Conservation (phyloP, 2,888 invertebrate genomes). For the Petrophora chlorosata region DNA sequence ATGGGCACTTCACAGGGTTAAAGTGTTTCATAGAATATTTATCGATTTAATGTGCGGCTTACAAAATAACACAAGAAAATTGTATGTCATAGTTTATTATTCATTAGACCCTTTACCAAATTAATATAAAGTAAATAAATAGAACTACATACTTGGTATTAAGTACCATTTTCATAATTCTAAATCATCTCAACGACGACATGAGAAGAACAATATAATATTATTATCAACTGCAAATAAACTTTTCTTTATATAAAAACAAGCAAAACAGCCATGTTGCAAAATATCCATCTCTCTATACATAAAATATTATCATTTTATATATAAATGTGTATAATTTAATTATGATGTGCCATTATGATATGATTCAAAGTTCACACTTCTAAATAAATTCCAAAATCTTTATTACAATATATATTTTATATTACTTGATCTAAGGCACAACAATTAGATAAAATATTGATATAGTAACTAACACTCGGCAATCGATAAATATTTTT, state of each 20-base stretch:
- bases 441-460: constrained; percentile 65
- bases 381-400: constrained; percentile 57
- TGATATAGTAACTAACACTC: constrained; percentile 50
- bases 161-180: constrained; percentile 71
- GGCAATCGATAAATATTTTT: constrained; percentile 60
- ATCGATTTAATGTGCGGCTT: too few species aligned
- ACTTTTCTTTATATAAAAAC: constrained; percentile 65
- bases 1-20: too few species aligned
- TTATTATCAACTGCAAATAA: constrained; percentile 76
- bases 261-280: constrained; percentile 77
- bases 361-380: constrained; percentile 59
- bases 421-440: constrained; percentile 77
- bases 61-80: constrained; percentile 40
- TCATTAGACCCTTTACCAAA: constrained; percentile 84
- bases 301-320: constrained; percentile 35
- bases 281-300: constrained; percentile 46
- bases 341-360: constrained; percentile 51
- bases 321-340: constrained; percentile 39
- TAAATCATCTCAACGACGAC: constrained; percentile 61
- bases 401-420: constrained; percentile 40
- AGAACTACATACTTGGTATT: constrained; percentile 79
- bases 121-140: constrained; percentile 83
- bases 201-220: constrained; percentile 56
- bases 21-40: too few species aligned
- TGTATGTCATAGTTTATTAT: constrained; percentile 79